Conservation (phyloP, 1,140 invertebrate genomes). For the Telenomus remus region DNA sequence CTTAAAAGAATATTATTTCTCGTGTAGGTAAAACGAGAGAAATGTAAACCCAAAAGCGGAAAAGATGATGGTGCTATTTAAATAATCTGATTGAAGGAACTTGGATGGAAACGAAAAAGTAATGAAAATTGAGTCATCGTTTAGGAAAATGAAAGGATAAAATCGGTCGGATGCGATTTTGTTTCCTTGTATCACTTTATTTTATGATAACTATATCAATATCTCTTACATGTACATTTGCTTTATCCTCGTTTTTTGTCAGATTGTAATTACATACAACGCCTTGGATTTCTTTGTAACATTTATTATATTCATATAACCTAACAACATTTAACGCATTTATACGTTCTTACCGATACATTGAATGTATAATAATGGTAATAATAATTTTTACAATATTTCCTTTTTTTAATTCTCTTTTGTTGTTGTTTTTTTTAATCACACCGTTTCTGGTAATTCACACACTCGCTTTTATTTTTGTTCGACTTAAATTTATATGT, state of each 20-base stretch:
- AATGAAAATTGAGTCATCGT: background rate
- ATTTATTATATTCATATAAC: conserved; percentile 74
- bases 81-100: no score
- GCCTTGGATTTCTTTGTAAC: conserved; percentile 62
- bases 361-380: conserved; percentile 45
- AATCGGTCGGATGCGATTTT: background rate
- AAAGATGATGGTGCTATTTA: no score
- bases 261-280: conserved; percentile 72
- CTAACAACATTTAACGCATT: conserved; percentile 72
- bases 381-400: conserved; percentile 47
- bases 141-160: background rate
- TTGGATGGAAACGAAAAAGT: no score
- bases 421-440: conserved; percentile 15
- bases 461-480: conserved; percentile 3
- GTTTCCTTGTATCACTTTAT: conserved; percentile 50
- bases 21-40: no score
- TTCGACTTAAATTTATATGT: conserved; percentile 38
- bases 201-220: conserved; percentile 60
- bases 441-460: background rate
- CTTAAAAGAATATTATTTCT: no score
- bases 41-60: no score
- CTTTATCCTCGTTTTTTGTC: conserved; percentile 35
- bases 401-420: conserved; percentile 15
- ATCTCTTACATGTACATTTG: conserved; percentile 60
- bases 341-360: conserved; percentile 61